phyloP scores from a whole-genome alignment of 1,140 invertebrate species.

The Drosophila micromelanica region DNA sequence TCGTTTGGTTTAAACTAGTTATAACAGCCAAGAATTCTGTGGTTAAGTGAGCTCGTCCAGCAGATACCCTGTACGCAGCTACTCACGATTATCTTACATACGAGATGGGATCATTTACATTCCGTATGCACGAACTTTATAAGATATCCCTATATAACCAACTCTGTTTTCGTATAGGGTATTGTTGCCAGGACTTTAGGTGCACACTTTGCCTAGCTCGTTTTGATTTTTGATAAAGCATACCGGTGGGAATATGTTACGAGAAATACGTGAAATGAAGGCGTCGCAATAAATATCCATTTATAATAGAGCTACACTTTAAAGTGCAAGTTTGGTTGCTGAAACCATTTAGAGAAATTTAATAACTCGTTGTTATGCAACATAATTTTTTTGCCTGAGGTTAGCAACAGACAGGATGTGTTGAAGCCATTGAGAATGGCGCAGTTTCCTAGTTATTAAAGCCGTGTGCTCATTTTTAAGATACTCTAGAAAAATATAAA shows the following conservation, averaged over 20 bases:
- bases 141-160: too few species aligned
- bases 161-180: not conserved
- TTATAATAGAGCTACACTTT: not conserved
- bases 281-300: not conserved
- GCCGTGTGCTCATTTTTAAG: not conserved
- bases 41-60: not conserved
- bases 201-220: not conserved
- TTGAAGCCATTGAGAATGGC: too few species aligned
- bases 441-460: constrained; percentile 1
- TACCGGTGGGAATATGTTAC: constrained; percentile 3
- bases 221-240: constrained; percentile 19
- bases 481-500: constrained; percentile 4
- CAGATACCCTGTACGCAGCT: not conserved
- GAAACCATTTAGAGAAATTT: not conserved
- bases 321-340: not conserved
- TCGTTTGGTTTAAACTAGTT: constrained; percentile 1
- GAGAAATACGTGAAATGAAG: not conserved
- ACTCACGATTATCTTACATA: too few species aligned
- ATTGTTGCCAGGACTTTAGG: not conserved
- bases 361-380: constrained; percentile 3
- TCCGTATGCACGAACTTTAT: not conserved
- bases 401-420: not conserved
- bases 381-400: not conserved
- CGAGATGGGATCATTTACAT: too few species aligned
- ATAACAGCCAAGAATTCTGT: not conserved